phyloP scores from a whole-genome alignment of 2,888 invertebrate species.

The Bembecia ichneumoniformis region DNA sequence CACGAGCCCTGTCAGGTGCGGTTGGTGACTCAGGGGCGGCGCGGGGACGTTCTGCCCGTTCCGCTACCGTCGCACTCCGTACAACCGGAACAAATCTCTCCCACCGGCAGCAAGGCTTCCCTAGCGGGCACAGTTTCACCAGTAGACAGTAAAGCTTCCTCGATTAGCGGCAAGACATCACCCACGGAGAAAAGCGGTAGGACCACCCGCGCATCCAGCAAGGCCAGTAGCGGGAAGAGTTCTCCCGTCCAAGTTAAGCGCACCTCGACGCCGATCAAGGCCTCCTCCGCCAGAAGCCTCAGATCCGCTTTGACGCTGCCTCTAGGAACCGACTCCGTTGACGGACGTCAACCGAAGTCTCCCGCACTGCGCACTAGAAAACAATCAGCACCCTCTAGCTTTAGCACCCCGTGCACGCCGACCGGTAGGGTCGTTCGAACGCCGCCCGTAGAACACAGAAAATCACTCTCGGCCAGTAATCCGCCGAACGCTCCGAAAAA shows the following conservation, averaged over 20 bases:
- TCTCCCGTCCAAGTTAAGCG: conserved; percentile 25
- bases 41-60: conserved; percentile 40
- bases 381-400: conserved; percentile 53
- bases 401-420: conserved; percentile 46
- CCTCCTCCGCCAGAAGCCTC: conserved; percentile 14
- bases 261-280: conserved; percentile 40
- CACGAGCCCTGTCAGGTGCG: conserved; percentile 89
- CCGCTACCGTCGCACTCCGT: conserved; percentile 16
- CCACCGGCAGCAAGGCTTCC: conserved; percentile 24
- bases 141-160: conserved; percentile 41
- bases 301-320: conserved; percentile 43
- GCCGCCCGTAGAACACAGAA: conserved; percentile 39
- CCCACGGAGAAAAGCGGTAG: conserved; percentile 26
- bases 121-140: conserved; percentile 33
- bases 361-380: conserved; percentile 38
- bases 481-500: conserved; percentile 44
- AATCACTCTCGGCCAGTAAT: conserved; percentile 36
- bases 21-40: conserved; percentile 59
- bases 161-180: conserved; percentile 36
- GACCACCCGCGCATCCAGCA: conserved; percentile 25
- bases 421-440: conserved; percentile 37
- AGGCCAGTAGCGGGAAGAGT: conserved; percentile 30
- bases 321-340: conserved; percentile 25
- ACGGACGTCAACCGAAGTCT: conserved; percentile 15
- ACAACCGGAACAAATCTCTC: conserved; percentile 18